These are phyloP conservation scores for Archivesica marissinica DNA, from an alignment of 1,140 invertebrate species.

Conservation along the genomic window DNA sequence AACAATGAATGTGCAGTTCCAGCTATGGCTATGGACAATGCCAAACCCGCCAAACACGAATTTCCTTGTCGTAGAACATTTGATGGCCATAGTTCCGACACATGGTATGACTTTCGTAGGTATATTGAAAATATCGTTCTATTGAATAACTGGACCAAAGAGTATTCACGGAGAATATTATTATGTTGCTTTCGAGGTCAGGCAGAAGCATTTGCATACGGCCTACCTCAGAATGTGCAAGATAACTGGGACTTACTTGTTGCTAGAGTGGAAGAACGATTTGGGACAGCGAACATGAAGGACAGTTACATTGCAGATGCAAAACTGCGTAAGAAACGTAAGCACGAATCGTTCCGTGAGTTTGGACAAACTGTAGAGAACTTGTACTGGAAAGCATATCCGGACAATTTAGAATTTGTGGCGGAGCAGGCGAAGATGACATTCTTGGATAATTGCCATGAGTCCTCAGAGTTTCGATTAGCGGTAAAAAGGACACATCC, in stretches of 20 bases:
- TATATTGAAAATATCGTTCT: slow-evolving; percentile 58
- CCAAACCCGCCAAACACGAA: slow-evolving; percentile 9
- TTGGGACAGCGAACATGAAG: slow-evolving; percentile 61
- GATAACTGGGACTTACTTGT: slow-evolving; percentile 43
- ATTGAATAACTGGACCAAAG: slow-evolving; percentile 39
- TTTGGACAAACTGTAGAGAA: slow-evolving; percentile 62
- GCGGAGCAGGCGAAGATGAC: slow-evolving; percentile 35
- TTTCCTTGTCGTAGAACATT: slow-evolving; percentile 55
- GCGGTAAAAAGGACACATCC: slow-evolving; percentile 62
- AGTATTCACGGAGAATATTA: slow-evolving; percentile 42
- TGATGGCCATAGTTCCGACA: slow-evolving; percentile 35
- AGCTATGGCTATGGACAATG: too few relatives aligned
- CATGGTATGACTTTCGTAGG: slow-evolving; percentile 54
- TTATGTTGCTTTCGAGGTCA: slow-evolving; percentile 58
- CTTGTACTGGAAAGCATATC: slow-evolving; percentile 60
- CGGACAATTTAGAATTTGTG: slow-evolving; percentile 57
- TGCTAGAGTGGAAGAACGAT: slow-evolving; percentile 60
- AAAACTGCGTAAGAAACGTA: slow-evolving; percentile 43
- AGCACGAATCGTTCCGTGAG: slow-evolving; percentile 49
- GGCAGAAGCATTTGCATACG: slow-evolving; percentile 61
- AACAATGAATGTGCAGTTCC: too few relatives aligned
- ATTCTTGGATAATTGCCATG: slow-evolving; percentile 63
- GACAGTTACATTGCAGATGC: slow-evolving; percentile 61
- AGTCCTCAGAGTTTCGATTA: slow-evolving; percentile 56
- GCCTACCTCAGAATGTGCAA: slow-evolving; percentile 27